Evolutionary conservation across 2,113 vertebrate species (phyloP).

Genomic region (Harpagus bidentatus): DNA sequence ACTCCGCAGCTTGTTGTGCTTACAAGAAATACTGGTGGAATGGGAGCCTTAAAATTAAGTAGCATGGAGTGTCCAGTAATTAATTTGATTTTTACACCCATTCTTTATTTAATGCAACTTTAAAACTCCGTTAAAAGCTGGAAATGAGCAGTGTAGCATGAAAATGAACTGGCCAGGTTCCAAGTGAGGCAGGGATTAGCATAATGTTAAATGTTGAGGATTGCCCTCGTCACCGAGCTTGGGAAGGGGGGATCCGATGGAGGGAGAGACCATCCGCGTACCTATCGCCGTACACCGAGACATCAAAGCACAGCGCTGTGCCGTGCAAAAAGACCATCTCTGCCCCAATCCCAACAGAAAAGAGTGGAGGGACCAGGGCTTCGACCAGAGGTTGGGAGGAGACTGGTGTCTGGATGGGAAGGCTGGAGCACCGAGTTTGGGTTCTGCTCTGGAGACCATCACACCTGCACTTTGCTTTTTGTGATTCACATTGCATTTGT

Average conservation of each 20-base stretch:
- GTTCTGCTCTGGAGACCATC: neutral
- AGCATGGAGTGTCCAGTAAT: conserved; percentile 78
- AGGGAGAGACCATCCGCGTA: neutral
- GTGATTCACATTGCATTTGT: neutral
- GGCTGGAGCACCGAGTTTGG: accelerated
- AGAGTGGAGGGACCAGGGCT: neutral
- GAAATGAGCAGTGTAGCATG: conserved; percentile 53
- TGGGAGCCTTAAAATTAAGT: conserved; percentile 77
- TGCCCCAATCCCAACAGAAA: neutral
- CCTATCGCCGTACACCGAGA: accelerated
- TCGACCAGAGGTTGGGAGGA: neutral
- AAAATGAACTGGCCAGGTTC: conserved; percentile 67
- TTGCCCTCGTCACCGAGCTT: neutral
- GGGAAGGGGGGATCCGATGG: neutral
- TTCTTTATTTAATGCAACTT: conserved; percentile 75
- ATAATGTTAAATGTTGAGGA: conserved; percentile 25
- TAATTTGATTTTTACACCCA: conserved; percentile 73
- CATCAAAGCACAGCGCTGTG: neutral
- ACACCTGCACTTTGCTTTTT: neutral
- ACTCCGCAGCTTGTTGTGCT: conserved; percentile 65
- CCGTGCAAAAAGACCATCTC: neutral
- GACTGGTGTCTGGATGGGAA: neutral
- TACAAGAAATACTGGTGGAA: conserved; percentile 73
- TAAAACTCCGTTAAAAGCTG: conserved; percentile 63
- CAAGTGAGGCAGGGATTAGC: conserved; percentile 55